These are phyloP conservation scores for Elysia chlorotica DNA, from an alignment of 1,140 invertebrate species.

Conservation along the genomic window DNA sequence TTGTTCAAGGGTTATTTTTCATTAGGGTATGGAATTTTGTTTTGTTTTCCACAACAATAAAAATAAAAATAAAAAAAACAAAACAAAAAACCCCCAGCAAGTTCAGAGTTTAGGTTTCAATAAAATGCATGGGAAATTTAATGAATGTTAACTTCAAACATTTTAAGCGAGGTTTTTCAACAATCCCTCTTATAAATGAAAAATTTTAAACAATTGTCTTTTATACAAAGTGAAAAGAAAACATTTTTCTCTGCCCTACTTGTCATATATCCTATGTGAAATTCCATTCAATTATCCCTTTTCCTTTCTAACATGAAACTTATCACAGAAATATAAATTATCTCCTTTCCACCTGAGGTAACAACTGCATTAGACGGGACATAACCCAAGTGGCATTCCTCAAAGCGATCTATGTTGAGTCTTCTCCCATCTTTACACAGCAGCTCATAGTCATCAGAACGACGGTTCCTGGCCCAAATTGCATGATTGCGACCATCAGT, in stretches of 20 bases:
- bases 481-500: conserved; percentile 86
- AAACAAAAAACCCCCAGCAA: not conserved
- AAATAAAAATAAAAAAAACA: not conserved
- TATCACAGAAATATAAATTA: no score
- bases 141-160: not conserved
- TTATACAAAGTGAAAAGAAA: no score
- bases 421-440: conserved; percentile 88
- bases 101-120: not conserved
- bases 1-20: not conserved
- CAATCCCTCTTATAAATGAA: no score
- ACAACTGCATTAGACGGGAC: conserved; percentile 92
- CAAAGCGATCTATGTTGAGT: conserved; percentile 76
- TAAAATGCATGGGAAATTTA: not conserved
- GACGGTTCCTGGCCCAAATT: conserved; percentile 89
- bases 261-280: no score
- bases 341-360: conserved; percentile 79
- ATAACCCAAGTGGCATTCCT: conserved; percentile 85
- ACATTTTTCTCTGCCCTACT: no score
- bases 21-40: not conserved
- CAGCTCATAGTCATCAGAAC: conserved; percentile 88
- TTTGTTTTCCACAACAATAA: not conserved
- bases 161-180: no score
- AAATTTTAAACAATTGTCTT: no score
- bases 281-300: no score
- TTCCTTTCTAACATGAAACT: no score